phyloP scores from a whole-genome alignment of 2,888 invertebrate genomes.

The Drosophila engyochracea region DNA sequence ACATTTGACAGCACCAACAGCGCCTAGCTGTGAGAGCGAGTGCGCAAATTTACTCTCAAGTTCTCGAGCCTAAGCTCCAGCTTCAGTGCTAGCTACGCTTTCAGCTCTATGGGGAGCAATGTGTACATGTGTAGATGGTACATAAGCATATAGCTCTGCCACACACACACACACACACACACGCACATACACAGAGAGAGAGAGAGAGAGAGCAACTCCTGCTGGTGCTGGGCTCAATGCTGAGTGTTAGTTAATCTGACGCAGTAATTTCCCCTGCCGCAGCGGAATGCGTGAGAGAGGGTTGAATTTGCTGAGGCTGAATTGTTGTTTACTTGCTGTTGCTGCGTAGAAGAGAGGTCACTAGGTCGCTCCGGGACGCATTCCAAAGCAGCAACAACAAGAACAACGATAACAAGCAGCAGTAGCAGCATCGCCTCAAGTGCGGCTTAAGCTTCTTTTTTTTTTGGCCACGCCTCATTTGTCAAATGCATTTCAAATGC shows the following conservation, averaged over 20 bases:
- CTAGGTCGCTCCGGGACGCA: constrained; percentile 85
- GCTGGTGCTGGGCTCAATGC: constrained; percentile 9
- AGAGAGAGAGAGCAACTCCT: constrained; percentile 10
- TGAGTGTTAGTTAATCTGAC: constrained; percentile 27
- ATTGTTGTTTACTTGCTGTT: constrained; percentile 50
- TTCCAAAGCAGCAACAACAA: constrained; percentile 51
- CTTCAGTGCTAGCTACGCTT: constrained; percentile 1
- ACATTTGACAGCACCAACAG: constrained; percentile 11
- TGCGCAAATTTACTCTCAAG: constrained; percentile 30
- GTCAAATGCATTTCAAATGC: constrained; percentile 72
- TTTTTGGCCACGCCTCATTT: constrained; percentile 67
- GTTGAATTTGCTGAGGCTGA: constrained; percentile 32
- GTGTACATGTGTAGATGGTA: constrained; percentile 11
- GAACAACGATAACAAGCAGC: constrained; percentile 18
- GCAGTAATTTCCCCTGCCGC: constrained; percentile 29
- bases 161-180: constrained; percentile 40
- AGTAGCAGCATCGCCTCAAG: constrained; percentile 27
- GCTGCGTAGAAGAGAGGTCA: constrained; percentile 80
- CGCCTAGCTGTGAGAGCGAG: constrained; percentile 23
- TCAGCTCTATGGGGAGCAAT: constrained; percentile 18
- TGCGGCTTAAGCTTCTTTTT: constrained; percentile 51
- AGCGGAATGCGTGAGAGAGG: constrained; percentile 42
- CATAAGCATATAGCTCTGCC: constrained; percentile 11
- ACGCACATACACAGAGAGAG: neutral
- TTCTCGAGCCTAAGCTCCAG: constrained; percentile 11